phyloP scores from a whole-genome alignment of 1,140 invertebrate species.

The Zaprionus lachaisei region DNA sequence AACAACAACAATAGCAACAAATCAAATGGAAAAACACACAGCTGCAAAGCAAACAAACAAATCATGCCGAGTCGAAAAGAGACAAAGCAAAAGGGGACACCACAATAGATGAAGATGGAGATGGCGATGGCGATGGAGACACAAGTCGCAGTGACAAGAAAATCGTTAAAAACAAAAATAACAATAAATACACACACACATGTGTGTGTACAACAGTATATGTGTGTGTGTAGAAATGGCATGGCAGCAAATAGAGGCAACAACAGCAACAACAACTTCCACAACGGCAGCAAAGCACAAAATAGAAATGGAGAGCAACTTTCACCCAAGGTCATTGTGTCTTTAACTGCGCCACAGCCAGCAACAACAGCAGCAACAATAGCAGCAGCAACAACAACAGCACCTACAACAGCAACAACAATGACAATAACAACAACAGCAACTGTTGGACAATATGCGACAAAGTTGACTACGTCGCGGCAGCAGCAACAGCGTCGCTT shows the following conservation, averaged over 20 bases:
- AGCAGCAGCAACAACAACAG: conserved; percentile 21
- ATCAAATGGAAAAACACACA: conserved; percentile 47
- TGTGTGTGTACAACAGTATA: conserved; percentile 2
- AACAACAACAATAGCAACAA: conserved; percentile 41
- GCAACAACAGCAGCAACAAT: conserved; percentile 31
- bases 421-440: conserved; percentile 14
- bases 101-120: conserved; percentile 20
- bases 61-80: conserved; percentile 41
- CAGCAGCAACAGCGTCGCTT: conserved; percentile 20
- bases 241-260: conserved; percentile 46
- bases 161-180: conserved; percentile 68
- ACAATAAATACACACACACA: conserved; percentile 51
- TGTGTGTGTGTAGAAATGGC: conserved; percentile 14
- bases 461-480: conserved; percentile 43
- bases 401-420: conserved; percentile 1
- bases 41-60: conserved; percentile 46
- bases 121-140: conserved; percentile 34
- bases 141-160: conserved; percentile 51
- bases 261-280: conserved; percentile 23
- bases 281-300: conserved; percentile 55
- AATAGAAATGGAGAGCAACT: conserved; percentile 84
- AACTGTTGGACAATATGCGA: conserved; percentile 53
- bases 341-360: conserved; percentile 74
- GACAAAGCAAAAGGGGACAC: conserved; percentile 56
- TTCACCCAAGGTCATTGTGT: conserved; percentile 84